These are phyloP conservation scores for Colaptes auratus DNA, from an alignment of 2,113 vertebrate genomes.

Conservation along the genomic window DNA sequence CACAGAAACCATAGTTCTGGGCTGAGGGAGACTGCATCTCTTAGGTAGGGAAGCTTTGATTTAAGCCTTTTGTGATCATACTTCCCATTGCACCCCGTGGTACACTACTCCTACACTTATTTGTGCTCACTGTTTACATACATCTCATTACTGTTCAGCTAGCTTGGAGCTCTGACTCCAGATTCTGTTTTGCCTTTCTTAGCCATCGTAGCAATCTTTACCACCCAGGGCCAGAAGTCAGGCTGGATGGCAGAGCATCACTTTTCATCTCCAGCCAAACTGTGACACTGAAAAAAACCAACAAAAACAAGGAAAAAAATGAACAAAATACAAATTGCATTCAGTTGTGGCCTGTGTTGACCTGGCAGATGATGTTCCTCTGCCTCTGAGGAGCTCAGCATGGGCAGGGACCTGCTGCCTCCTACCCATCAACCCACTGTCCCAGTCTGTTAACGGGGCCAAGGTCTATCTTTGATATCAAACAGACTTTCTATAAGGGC, in stretches of 20 bases:
- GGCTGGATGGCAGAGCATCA: neutral
- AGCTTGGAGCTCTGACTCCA: neutral
- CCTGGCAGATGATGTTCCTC: neutral
- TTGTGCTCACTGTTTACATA: neutral
- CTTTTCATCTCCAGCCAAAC: neutral
- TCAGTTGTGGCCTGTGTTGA: neutral
- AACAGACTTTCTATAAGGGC: too few relatives aligned
- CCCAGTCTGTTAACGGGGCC: too few relatives aligned
- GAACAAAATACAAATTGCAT: neutral
- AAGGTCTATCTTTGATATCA: too few relatives aligned
- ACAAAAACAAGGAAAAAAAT: neutral
- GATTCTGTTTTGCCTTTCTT: neutral
- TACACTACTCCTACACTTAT: neutral
- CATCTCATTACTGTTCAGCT: neutral
- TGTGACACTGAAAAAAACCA: neutral
- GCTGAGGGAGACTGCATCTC: neutral
- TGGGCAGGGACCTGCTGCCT: neutral
- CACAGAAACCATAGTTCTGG: neutral
- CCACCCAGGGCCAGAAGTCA: neutral
- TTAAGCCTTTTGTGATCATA: neutral
- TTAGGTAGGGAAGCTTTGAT: neutral
- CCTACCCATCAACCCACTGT: too few relatives aligned
- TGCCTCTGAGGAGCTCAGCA: neutral
- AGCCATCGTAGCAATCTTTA: fast-evolving
- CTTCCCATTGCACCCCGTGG: neutral